Percentiles rank a stretch among this genome's conserved stretches.
Evolutionary conservation across 35 echinoderm and acorn worm species (phyloP).

Genomic region (Diadema setosum): DNA sequence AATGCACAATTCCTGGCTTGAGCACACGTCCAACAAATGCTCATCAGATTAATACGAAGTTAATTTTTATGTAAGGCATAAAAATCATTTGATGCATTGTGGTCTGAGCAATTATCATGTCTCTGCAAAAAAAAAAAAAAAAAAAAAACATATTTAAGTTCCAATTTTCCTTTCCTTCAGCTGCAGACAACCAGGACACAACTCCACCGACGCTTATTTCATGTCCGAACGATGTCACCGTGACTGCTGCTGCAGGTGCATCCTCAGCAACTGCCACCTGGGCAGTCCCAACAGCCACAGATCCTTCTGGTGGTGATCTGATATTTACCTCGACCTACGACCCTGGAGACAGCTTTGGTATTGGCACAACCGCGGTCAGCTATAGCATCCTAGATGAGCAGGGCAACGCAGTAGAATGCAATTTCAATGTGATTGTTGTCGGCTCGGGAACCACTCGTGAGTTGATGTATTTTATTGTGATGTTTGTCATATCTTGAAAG

Average conservation of each 20-base stretch:
- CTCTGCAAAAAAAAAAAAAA: too few relatives aligned
- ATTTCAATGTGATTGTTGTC: slow-evolving; percentile 2
- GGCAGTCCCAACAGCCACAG: not conserved
- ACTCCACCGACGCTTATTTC: not conserved
- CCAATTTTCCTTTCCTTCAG: not conserved
- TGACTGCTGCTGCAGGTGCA: not conserved
- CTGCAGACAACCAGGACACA: not conserved
- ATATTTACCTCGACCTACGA: not conserved
- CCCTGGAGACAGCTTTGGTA: not conserved
- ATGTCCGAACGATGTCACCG: not conserved
- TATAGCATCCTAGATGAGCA: not conserved
- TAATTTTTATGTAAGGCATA: not conserved
- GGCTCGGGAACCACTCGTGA: not conserved
- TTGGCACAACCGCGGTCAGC: slow-evolving; percentile 6
- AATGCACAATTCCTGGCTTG: too few relatives aligned
- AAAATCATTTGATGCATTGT: too few relatives aligned
- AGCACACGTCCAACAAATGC: too few relatives aligned
- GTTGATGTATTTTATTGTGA: too few relatives aligned
- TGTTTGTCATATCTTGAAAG: too few relatives aligned
- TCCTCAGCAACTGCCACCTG: not conserved
- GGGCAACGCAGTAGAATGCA: not conserved
- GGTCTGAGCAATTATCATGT: too few relatives aligned
- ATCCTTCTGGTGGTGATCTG: not conserved
- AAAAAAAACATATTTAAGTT: not conserved
- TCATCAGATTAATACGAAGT: not conserved